Conservation (phyloP, 2,797 vertebrate genomes). For the Scolopax rusticola region DNA sequence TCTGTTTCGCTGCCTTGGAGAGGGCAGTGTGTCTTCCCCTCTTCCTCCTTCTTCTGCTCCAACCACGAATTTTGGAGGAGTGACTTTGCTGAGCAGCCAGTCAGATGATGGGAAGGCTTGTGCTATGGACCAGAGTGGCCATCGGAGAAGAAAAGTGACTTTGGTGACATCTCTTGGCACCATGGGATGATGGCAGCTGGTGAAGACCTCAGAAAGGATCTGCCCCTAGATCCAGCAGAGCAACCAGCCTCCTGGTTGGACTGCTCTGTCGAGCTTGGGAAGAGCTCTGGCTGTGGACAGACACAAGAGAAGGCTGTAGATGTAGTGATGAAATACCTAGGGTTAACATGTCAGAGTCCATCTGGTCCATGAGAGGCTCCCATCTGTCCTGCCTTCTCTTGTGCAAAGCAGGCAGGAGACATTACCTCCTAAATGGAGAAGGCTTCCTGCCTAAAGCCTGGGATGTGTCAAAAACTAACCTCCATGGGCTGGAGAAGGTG, state of each 20-base stretch:
- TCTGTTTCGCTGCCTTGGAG: background rate
- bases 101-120: background rate
- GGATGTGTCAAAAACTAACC: background rate
- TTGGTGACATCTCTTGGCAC: background rate
- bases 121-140: background rate
- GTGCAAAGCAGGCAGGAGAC: background rate
- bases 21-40: background rate
- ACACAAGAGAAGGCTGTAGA: background rate
- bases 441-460: background rate
- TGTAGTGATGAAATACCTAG: background rate
- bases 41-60: background rate
- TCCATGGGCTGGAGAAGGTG: background rate
- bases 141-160: fast-evolving
- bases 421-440: background rate
- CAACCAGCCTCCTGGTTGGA: background rate
- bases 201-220: background rate
- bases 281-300: background rate
- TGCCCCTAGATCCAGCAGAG: background rate
- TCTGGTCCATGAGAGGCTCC: background rate
- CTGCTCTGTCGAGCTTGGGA: background rate
- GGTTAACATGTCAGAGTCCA: background rate
- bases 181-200: background rate
- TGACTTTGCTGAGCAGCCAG: background rate
- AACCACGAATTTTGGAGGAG: background rate
- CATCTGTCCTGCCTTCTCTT: background rate